These are phyloP conservation scores for Catocala fraxini DNA, from an alignment of 2,888 invertebrate species.

Conservation along the genomic window DNA sequence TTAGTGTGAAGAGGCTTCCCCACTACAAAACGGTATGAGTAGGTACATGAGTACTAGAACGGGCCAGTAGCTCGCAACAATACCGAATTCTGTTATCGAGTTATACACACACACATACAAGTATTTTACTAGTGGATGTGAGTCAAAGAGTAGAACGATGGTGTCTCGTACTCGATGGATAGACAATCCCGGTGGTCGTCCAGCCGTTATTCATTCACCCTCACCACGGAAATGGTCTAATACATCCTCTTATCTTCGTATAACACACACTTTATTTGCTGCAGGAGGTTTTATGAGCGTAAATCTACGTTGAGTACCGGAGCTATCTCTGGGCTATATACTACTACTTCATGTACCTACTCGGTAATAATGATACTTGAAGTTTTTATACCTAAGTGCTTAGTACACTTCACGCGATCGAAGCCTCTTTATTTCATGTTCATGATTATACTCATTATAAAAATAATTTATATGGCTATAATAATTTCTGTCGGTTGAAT, in stretches of 20 bases:
- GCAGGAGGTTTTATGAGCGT: constrained; percentile 38
- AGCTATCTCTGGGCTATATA: constrained; percentile 25
- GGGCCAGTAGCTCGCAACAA: constrained; percentile 23
- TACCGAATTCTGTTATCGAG: constrained; percentile 17
- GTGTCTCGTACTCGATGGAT: constrained; percentile 18
- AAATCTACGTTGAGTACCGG: constrained; percentile 21
- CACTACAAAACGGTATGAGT: constrained; percentile 9
- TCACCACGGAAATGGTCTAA: constrained; percentile 22
- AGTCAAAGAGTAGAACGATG: constrained; percentile 14
- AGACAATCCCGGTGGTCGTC: constrained; percentile 34
- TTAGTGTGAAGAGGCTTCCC: constrained; percentile 2
- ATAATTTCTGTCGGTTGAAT: neutral
- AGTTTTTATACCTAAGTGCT: constrained; percentile 14
- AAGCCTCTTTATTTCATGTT: neutral
- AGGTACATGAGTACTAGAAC: constrained; percentile 5
- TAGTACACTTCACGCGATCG: neutral
- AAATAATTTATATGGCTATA: too few species aligned
- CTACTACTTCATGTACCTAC: neutral
- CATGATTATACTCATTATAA: too few species aligned
- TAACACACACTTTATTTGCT: constrained; percentile 38
- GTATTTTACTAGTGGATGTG: neutral
- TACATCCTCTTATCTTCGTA: constrained; percentile 34
- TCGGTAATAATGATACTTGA: constrained; percentile 11
- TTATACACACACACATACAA: neutral
- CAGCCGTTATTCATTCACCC: constrained; percentile 45